Conservation (phyloP, 35 echinoderm and acorn worm species). For the Apostichopus californicus region DNA sequence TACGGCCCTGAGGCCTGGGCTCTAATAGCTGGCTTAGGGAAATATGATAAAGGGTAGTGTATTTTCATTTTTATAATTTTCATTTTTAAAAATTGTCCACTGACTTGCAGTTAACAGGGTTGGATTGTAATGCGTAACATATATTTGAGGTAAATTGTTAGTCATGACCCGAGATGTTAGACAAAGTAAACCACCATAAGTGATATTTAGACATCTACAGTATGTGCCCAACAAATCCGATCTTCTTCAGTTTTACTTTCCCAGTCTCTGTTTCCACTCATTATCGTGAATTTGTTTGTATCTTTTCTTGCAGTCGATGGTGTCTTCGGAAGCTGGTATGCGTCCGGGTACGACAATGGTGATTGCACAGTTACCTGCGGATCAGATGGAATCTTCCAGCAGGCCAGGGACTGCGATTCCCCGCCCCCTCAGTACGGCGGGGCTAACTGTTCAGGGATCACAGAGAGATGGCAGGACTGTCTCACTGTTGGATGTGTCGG, state of each 20-base stretch:
- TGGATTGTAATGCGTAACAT: too few relatives aligned
- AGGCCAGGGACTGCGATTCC: constrained; percentile 63
- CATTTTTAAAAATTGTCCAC: too few relatives aligned
- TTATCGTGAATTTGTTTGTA: neutral
- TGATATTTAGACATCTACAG: too few relatives aligned
- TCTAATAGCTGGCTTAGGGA: too few relatives aligned
- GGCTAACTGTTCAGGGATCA: constrained; percentile 53
- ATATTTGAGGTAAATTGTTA: too few relatives aligned
- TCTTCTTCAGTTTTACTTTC: neutral
- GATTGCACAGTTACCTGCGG: constrained; percentile 73
- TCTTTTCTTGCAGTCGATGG: constrained; percentile 75
- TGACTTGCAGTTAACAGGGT: too few relatives aligned
- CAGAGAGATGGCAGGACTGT: constrained; percentile 58
- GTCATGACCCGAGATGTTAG: too few relatives aligned
- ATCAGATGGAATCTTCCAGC: constrained; percentile 15
- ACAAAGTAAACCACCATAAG: too few relatives aligned
- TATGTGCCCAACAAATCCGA: too few relatives aligned
- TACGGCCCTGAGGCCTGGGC: too few relatives aligned
- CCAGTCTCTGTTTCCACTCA: neutral
- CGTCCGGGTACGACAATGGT: constrained; percentile 12
- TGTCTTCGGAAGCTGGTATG: constrained; percentile 60
- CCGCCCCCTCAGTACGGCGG: constrained; percentile 78
- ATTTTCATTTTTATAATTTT: too few relatives aligned
- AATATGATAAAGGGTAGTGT: too few relatives aligned
- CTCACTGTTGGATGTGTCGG: neutral